Evolutionary conservation across 2,797 vertebrate genomes (phyloP), one percentile per base, ranked within the genome.

Genomic region (Morelia viridis): DNA sequence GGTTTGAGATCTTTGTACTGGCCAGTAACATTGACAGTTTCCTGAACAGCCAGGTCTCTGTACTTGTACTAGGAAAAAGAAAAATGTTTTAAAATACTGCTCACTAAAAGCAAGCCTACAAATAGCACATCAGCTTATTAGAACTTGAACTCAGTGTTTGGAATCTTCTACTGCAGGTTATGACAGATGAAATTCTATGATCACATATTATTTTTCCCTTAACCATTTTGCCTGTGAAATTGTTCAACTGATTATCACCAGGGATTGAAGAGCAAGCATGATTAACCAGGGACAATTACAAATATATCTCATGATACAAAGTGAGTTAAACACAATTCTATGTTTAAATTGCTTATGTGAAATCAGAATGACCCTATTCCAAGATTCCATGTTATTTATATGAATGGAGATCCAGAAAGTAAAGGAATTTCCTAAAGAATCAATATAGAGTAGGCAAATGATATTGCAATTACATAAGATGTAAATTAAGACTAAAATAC

Each of bases 1-100:
- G 99, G 99, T 95, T 99, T 99, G 96, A 99, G 98, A 96, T 99
- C 99, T 97, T 99, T 99, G 97, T 99, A 99, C 56, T 98, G 98
- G 76, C 97, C 97, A 95, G 98, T 99, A 96, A 99, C 99, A 92
- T 97, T 98, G 92, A 98, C 97, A 62, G 99, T 99, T 96, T 99
- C 99, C 85, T 98, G 98, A 90, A 99, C 98, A 56, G 99, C 98
- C 93, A 99, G 95, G 96, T 99, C 99, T 98, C 98, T 98, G 94
- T 99, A 99, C 95, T 99, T 99, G 96, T 99, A 99, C 99, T 99
- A 98, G 19, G 50, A 97, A 99, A 96, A 96, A 93, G 24, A 97
- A 96, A 76, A 60, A 89, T 9, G 10, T 53, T 71, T 80, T 85
- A 86, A 89, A 60, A 62, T 19, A 80, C 19, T 80, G 0, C 6